Base-by-base conservation (phyloP, 2,797 vertebrate species). In the Prunella strophiata region DNA sequence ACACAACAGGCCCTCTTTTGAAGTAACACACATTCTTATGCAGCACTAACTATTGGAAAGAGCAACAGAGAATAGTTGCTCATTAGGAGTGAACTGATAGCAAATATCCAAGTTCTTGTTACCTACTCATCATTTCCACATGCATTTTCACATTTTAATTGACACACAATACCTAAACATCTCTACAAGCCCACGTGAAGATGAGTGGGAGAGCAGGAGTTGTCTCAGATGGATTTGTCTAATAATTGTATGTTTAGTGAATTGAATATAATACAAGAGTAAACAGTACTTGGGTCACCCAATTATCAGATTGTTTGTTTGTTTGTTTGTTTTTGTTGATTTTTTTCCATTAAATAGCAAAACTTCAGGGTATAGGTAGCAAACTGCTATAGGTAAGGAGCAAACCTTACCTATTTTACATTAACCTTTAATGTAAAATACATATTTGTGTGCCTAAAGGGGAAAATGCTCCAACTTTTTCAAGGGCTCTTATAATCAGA, bases 361-460 rank as follows among this genome's bases (percentile, higher is more conserved):
- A 82, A 42, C 14, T 71, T 80, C 18, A 32, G 43, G 54, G 12
- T 18, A 73, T 16, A 73, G 7, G 36, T 55, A 71, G 10, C 14
- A 55, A 91, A 63, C 10, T 88, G 15, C 23, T 52, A 23, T 20
- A 74, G 15, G 34, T n/a, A 77, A 36, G 13, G 23, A 79, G 23
- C n/a, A 90, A 73, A 76, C n/a, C n/a, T n/a, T n/a, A n/a, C n/a
- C n/a, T n/a, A n/a, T n/a, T n/a, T n/a, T n/a, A n/a, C n/a, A n/a
- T 70, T 42, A 84, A 34, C 11, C 12, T 72, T 94, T 82, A 87
- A 52, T 47, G 13, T 61, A 83, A 89, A 88, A 52, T n/a, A 51
- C 3, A 36, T 48, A 45, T 83, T 61, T 43, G 9, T 68, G 13
- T 78, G 21, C 50, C 76, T 50, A 58, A 57, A 59, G 50, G 66